A percentile compares a stretch with the other conserved stretches of the same genome.
Conservation (phyloP, 2,888 invertebrate species). For the Xanthorhoe designata region DNA sequence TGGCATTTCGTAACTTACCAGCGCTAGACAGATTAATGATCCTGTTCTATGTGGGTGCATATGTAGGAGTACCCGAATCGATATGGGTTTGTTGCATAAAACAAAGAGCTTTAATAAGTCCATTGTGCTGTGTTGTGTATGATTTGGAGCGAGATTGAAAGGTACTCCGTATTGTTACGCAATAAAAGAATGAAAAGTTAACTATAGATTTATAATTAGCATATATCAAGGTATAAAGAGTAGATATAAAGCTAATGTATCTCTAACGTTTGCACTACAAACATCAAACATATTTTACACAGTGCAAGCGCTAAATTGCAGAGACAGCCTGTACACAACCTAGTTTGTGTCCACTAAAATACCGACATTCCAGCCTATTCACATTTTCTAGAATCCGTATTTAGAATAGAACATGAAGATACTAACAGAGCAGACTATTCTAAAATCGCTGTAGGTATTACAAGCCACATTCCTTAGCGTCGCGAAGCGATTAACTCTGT, state of each 20-base stretch:
- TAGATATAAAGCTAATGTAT: neutral
- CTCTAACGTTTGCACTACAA: constrained; percentile 2
- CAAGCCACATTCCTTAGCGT: constrained; percentile 37
- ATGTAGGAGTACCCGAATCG: constrained; percentile 62
- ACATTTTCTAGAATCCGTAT: constrained; percentile 52
- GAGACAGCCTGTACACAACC: constrained; percentile 13
- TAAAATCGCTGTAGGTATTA: constrained; percentile 30
- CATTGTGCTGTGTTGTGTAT: constrained; percentile 34
- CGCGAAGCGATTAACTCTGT: constrained; percentile 30
- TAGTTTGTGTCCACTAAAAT: constrained; percentile 21
- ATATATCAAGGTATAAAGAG: constrained; percentile 2
- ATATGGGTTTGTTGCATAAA: constrained; percentile 49
- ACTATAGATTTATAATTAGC: neutral
- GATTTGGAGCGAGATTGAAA: constrained; percentile 30
- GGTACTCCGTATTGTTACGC: constrained; percentile 23
- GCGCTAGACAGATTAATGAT: constrained; percentile 48
- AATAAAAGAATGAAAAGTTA: constrained; percentile 1
- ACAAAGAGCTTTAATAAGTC: constrained; percentile 49
- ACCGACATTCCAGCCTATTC: constrained; percentile 39
- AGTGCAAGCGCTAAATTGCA: constrained; percentile 16
- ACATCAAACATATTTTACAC: constrained; percentile 14
- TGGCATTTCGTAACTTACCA: constrained; percentile 57
- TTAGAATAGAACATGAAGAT: constrained; percentile 59
- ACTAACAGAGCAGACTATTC: constrained; percentile 47
- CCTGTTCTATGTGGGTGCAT: constrained; percentile 53